Base-by-base conservation (phyloP, 2,888 invertebrate species). In the Apotomis betuletana region DNA sequence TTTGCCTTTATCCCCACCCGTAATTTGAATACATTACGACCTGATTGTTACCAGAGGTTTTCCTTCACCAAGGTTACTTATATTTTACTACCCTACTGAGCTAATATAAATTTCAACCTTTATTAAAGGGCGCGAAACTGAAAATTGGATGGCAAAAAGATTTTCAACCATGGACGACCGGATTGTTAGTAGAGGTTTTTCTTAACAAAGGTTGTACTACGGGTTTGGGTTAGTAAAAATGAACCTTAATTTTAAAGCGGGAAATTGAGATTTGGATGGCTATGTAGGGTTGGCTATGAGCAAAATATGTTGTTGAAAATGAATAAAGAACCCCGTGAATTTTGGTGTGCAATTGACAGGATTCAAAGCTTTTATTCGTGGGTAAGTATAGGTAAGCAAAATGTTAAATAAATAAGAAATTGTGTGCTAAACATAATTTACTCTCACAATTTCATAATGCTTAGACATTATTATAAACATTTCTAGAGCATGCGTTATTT, bases 11-110 rank as follows among this genome's bases (percentile, higher is more conserved):
- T 73, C 69, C 72, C 64, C 51, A 57, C 59, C 68, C 69, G 69
- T 73, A 73, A 73, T 73, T 73, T 73, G 69, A 65, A 73, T 73
- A 69, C 51, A 73, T 73, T 73, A 69, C 69, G 73, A 69, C 69
- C 64, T 61, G 73, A 73, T 73, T 73, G 64, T 69, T 65, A 64
- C 15, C 59, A 69, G 59, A 60, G 64, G 55, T 65, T 69, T 73
- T 65, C 52, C 64, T 70, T 62, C 41, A 46, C 49, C 49, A 62
- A 44, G 61, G 41, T 41, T 57, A 10, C 61, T 67, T 5, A 44
- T 58, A 6, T 58, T 58, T 38, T 36, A 36, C 38, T 44, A 57
- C 8, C n/a, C 49, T 9, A 9, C 10, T 9, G 49, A 49, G 49
- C 1, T n/a, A 54, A 38, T 10, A 12, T 12, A 49, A 49, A 38